phyloP scores from a whole-genome alignment of 1,140 invertebrate genomes.

The Drosophila saltans region DNA sequence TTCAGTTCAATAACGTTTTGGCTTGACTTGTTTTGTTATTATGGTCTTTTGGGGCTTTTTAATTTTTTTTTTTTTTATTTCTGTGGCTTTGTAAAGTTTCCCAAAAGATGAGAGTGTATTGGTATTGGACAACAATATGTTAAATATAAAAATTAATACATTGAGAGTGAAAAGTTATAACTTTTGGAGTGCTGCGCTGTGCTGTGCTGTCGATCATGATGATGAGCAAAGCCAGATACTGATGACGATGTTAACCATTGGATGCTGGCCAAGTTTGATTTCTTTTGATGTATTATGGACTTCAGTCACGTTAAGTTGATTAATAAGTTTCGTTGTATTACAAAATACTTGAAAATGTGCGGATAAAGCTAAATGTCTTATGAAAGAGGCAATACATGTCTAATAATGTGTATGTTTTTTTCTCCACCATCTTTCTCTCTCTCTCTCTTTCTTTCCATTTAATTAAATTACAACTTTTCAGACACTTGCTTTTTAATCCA shows the following conservation, averaged over 20 bases:
- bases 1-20: slow-evolving; percentile 66
- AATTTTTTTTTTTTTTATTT: slow-evolving; percentile 36
- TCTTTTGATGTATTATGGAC: slow-evolving; percentile 57
- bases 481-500: neutral
- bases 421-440: too few relatives aligned
- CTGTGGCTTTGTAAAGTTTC: slow-evolving; percentile 31
- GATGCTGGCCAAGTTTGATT: slow-evolving; percentile 51
- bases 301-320: slow-evolving; percentile 73
- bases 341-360: slow-evolving; percentile 61
- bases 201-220: slow-evolving; percentile 60
- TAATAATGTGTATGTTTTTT: neutral
- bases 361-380: slow-evolving; percentile 41
- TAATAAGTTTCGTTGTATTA: slow-evolving; percentile 68
- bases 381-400: slow-evolving; percentile 37
- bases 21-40: slow-evolving; percentile 63
- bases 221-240: slow-evolving; percentile 30
- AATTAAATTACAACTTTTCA: slow-evolving; percentile 27
- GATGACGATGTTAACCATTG: slow-evolving; percentile 26
- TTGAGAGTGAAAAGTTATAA: slow-evolving; percentile 83
- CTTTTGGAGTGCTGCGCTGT: slow-evolving; percentile 46
- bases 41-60: slow-evolving; percentile 25
- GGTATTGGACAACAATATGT: slow-evolving; percentile 76
- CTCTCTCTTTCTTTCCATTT: slow-evolving; percentile 18
- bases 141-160: slow-evolving; percentile 83
- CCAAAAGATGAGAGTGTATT: slow-evolving; percentile 52